A percentile compares a stretch with the other conserved stretches of the same genome.
Conservation (phyloP, 2,113 vertebrate species). For the Ciconia stormi region DNA sequence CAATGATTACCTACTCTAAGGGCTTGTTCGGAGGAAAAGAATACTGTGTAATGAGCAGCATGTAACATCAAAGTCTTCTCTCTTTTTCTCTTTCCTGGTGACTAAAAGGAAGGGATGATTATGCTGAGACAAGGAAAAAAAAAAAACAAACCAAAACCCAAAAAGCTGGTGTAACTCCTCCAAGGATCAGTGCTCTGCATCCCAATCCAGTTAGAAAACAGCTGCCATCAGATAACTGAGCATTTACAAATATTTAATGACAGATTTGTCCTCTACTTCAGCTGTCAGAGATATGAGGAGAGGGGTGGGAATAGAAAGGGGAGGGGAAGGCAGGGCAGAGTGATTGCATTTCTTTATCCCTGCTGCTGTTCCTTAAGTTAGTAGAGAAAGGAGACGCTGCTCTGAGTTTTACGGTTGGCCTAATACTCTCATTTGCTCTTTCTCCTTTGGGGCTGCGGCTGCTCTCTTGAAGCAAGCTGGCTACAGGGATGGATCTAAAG, state of each 20-base stretch:
- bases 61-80: not conserved
- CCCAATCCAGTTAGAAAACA: conserved; percentile 37
- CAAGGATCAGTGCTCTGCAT: conserved; percentile 49
- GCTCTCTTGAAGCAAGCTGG: not conserved
- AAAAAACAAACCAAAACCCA: accelerated
- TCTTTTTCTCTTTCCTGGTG: not conserved
- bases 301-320: not conserved
- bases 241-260: conserved; percentile 71
- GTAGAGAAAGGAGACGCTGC: not conserved
- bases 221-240: conserved; percentile 45
- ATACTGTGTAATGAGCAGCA: not conserved
- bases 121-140: not conserved
- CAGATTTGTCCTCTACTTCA: conserved; percentile 61
- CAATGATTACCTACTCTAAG: not conserved
- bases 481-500: not conserved
- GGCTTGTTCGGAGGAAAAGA: not conserved
- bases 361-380: not conserved
- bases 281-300: not conserved
- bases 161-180: not conserved
- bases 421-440: not conserved
- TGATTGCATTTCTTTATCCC: not conserved
- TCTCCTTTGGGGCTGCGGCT: not conserved
- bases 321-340: not conserved
- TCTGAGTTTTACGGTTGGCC: not conserved
- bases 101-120: not conserved